Conservation (phyloP, 2,888 invertebrate genomes). For the Xylocampa areola region DNA sequence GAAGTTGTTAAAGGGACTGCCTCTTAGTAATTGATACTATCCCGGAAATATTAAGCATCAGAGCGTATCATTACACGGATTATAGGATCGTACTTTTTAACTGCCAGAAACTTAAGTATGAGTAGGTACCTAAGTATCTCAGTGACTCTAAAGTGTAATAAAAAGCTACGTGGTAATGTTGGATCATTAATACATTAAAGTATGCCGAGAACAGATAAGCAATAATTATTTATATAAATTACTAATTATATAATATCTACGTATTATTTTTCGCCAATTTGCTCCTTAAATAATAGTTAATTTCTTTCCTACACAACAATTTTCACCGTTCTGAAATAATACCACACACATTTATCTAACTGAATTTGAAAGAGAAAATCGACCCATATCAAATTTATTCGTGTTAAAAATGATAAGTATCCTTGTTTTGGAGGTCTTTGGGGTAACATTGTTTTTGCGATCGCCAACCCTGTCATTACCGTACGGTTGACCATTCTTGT, state of each 20-base stretch:
- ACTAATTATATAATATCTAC: no score
- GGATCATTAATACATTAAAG: no score
- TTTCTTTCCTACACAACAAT: no score
- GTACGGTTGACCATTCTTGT: conserved; percentile 64
- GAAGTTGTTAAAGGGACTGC: conserved; percentile 29
- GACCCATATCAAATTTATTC: conserved; percentile 43
- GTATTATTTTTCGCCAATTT: no score
- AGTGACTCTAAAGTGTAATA: no score
- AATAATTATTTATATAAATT: no score
- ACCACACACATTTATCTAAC: conserved; percentile 13
- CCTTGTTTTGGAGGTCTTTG: conserved; percentile 53
- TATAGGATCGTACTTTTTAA: neutral
- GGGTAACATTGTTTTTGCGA: conserved; percentile 57
- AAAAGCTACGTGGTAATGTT: no score
- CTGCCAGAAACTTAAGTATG: no score
- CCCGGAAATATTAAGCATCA: conserved; percentile 6
- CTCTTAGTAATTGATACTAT: conserved; percentile 23
- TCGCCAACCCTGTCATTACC: conserved; percentile 55
- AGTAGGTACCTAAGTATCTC: no score
- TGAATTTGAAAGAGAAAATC: conserved; percentile 35
- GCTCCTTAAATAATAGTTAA: no score
- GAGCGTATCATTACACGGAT: conserved; percentile 5
- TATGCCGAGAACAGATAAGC: no score
- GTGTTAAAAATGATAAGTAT: conserved; percentile 52
- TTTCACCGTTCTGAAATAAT: conserved; percentile 20